Base-by-base conservation (phyloP, 2,797 vertebrate genomes). In the Silurus lanzhouensis region DNA sequence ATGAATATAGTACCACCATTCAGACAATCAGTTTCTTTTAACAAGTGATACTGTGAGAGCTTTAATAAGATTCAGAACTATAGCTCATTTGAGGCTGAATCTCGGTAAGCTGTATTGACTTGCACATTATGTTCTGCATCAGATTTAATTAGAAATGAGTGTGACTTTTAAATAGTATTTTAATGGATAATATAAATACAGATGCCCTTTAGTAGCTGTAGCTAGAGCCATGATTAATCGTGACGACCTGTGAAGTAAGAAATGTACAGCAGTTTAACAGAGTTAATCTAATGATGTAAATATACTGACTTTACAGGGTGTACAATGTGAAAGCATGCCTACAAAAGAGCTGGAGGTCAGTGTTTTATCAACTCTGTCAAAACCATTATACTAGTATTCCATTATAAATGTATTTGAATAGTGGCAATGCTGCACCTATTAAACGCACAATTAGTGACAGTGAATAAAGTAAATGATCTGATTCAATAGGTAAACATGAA, bases 201-300 rank as follows among this genome's bases (percentile, higher is more conserved):
- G 63, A 86, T 0, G 52, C 7, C 22, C 77, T 81, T 89, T 86
- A 70, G 48, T 61, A 71, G 70, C 80, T 58, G 75, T 72, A 87
- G 72, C 22, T 70, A 38, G 67, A 85, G 67, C 38, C 22, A 64
- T 64, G 38, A 80, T 64, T 80, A 64, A 46, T 48, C 22, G 46
- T 14, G 25, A 58, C 38, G 6, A 72, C 48, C 13, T 3, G 27
- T 3, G 31, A 44, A 13, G 3, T 46, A 64, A 46, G 31, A 61
- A 64, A 25, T 48, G 60, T 60, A 38, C 5, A 2, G 17, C 44
- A 10, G 19, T 63, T 81, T 25, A 66, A 81, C 78, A 27, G 60
- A 19, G 15, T 52, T 52, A 81, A 66, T 17, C 1, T 48, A 80
- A 64, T 19, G 22, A 64, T 64, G 38, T 64, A 46, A 25, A 80